These are phyloP conservation scores for Agriopis aurantiaria DNA, from an alignment of 2,888 invertebrate genomes.

Conservation along the genomic window DNA sequence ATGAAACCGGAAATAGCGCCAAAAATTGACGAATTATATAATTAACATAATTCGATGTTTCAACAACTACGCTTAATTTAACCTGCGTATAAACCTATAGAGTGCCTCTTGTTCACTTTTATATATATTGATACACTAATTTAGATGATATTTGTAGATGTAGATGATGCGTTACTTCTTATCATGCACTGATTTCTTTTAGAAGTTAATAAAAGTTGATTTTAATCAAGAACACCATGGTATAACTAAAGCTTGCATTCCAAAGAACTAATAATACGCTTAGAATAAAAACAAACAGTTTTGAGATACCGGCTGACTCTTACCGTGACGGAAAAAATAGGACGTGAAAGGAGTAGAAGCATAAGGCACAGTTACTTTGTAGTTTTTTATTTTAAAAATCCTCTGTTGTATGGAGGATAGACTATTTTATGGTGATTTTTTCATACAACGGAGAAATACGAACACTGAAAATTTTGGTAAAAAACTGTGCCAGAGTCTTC, in stretches of 20 bases:
- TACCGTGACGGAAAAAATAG: too few relatives aligned
- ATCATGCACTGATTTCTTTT: conserved; percentile 68
- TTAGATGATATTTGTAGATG: conserved; percentile 67
- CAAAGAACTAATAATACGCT: not conserved
- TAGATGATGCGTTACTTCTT: conserved; percentile 61
- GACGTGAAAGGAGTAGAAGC: too few relatives aligned
- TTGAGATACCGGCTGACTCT: too few relatives aligned
- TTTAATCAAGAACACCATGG: conserved; percentile 11
- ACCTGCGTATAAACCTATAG: conserved; percentile 86
- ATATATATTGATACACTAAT: conserved; percentile 84
- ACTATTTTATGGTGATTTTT: too few relatives aligned
- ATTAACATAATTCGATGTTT: conserved; percentile 73
- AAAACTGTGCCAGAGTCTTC: too few relatives aligned
- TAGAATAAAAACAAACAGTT: too few relatives aligned
- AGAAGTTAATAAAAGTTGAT: conserved; percentile 47
- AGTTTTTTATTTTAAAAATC: too few relatives aligned
- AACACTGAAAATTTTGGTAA: too few relatives aligned
- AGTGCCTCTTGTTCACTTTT: conserved; percentile 87
- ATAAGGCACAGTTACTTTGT: too few relatives aligned
- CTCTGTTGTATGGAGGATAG: too few relatives aligned
- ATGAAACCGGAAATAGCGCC: not conserved
- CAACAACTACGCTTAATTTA: conserved; percentile 83
- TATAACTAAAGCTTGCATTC: not conserved
- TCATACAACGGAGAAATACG: too few relatives aligned
- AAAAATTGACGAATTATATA: conserved; percentile 29